Evolutionary conservation across 2,888 invertebrate species (phyloP).

Genomic region (Lasioglossum calceatum): DNA sequence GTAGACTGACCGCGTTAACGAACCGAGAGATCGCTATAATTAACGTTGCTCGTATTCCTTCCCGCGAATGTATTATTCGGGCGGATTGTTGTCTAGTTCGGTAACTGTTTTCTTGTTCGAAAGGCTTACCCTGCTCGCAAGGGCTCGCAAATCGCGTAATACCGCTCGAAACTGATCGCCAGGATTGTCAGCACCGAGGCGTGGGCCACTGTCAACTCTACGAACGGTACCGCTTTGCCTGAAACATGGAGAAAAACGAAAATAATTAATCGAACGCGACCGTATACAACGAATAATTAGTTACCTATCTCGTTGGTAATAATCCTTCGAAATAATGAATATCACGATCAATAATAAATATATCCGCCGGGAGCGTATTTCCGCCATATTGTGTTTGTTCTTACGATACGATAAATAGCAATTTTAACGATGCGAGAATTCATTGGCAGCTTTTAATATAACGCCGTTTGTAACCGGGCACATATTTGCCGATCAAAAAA

Average conservation of each 20-base stretch:
- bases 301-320: not conserved
- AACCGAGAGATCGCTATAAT: not conserved
- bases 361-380: not conserved
- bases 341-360: not conserved
- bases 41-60: not conserved
- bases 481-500: conserved; percentile 5
- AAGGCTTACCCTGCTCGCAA: conserved; percentile 89
- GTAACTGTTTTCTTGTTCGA: not conserved
- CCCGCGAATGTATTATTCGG: not conserved
- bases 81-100: not conserved
- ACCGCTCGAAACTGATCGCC: conserved; percentile 96
- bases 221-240: conserved; percentile 97
- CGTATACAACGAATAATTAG: not conserved
- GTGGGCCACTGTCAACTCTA: conserved; percentile 96
- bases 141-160: conserved; percentile 96
- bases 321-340: not conserved
- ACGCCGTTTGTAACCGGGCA: not conserved
- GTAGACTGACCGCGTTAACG: not conserved
- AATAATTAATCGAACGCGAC: not conserved
- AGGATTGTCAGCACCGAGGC: conserved; percentile 96
- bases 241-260: conserved; percentile 66
- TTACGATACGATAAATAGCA: not conserved
- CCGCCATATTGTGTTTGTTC: not conserved
- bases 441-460: not conserved
- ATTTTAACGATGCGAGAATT: not conserved